Conservation (phyloP, 35 echinoderm and acorn worm genomes). For the Ophiothrix spiculata region DNA sequence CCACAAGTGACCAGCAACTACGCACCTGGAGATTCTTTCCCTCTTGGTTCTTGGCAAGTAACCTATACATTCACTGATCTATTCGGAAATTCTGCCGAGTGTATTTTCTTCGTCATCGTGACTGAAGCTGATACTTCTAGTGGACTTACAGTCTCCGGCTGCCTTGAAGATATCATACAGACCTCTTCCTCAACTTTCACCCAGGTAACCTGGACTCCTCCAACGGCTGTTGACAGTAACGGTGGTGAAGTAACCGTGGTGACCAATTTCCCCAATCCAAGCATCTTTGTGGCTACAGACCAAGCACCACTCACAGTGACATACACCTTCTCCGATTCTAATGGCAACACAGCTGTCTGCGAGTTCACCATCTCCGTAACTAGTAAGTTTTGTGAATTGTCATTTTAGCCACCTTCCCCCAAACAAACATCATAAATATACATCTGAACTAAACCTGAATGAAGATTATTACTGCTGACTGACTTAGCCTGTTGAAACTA, state of each 20-base stretch:
- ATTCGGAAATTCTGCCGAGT: not conserved
- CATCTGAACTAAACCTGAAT: not conserved
- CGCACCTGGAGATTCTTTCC: too few relatives aligned
- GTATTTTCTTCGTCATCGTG: not conserved
- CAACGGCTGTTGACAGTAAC: constrained; percentile 36
- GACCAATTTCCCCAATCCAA: not conserved
- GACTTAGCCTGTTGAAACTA: not conserved
- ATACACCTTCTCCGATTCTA: not conserved
- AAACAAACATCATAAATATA: not conserved
- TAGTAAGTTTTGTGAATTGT: not conserved
- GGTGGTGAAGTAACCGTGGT: not conserved
- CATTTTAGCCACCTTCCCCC: too few relatives aligned
- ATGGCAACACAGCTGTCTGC: not conserved
- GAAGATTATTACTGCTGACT: not conserved
- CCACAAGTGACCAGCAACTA: too few relatives aligned
- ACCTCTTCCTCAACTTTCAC: not conserved
- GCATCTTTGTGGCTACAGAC: not conserved
- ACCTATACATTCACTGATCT: not conserved
- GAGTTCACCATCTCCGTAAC: not conserved
- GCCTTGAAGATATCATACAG: constrained; percentile 22
- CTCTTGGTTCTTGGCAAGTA: not conserved
- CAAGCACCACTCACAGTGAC: not conserved
- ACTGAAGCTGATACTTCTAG: not conserved
- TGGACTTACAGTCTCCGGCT: constrained; percentile 16
- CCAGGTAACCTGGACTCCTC: constrained; percentile 13